Evolutionary conservation across 2,797 vertebrate genomes (phyloP).

Genomic region (Vultur gryphus): DNA sequence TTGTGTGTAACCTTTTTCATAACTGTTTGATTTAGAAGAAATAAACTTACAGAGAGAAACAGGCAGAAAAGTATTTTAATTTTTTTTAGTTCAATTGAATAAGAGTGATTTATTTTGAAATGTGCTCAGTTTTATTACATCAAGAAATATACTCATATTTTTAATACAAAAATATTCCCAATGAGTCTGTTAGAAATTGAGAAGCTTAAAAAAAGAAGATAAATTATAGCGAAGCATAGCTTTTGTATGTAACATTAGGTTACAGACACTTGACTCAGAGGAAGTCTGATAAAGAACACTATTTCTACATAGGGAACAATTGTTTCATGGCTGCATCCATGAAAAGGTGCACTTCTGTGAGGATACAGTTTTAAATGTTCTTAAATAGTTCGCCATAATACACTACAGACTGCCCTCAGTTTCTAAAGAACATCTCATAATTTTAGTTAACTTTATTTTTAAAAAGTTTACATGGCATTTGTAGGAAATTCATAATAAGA

Average conservation of each 20-base stretch:
- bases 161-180: background rate
- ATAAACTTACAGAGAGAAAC: background rate
- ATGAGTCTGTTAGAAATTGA: background rate
- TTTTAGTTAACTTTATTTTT: background rate
- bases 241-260: background rate
- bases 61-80: background rate
- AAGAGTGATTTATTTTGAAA: background rate
- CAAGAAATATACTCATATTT: background rate
- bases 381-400: background rate
- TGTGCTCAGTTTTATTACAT: background rate
- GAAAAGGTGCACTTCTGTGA: background rate
- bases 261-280: background rate
- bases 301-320: accelerated
- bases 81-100: background rate
- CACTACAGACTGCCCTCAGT: background rate
- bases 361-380: background rate
- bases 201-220: background rate
- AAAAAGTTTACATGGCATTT: background rate
- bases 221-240: background rate
- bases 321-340: background rate
- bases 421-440: background rate
- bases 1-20: background rate
- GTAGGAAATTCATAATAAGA: background rate
- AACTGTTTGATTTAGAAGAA: background rate
- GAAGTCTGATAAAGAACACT: background rate